phyloP scores from a whole-genome alignment of 2,797 vertebrate species.

The Thripadectes ignobilis region DNA sequence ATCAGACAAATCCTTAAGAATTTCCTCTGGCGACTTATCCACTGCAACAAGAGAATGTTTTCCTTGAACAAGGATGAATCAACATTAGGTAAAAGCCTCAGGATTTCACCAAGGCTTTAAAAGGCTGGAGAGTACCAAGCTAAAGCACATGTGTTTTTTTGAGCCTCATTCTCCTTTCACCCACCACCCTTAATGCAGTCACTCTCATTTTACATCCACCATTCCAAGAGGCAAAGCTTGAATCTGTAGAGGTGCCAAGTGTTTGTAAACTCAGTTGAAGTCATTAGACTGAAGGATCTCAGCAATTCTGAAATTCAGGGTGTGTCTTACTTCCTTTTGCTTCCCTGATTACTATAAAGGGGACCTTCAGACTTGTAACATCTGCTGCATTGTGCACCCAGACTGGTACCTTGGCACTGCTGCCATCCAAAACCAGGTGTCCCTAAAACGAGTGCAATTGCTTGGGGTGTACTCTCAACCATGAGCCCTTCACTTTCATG shows the following conservation, averaged over 20 bases:
- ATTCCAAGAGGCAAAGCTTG: not conserved
- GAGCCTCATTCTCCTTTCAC: not conserved
- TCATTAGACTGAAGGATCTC: not conserved
- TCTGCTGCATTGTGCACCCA: not conserved
- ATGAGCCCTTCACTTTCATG: not conserved
- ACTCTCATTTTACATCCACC: not conserved
- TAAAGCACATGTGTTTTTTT: not conserved
- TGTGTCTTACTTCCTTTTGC: not conserved
- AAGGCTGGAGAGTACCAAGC: not conserved
- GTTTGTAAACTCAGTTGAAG: not conserved
- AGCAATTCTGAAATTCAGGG: not conserved
- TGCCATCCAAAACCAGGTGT: not conserved
- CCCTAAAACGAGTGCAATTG: not conserved
- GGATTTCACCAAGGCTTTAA: not conserved
- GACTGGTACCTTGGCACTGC: not conserved
- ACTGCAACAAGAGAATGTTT: conserved; percentile 30
- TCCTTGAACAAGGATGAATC: conserved; percentile 5
- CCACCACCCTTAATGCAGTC: not conserved
- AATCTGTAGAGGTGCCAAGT: not conserved
- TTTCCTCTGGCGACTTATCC: conserved; percentile 41
- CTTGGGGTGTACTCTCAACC: not conserved
- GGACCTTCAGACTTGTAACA: not conserved
- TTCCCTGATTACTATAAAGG: not conserved
- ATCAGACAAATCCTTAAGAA: conserved; percentile 64
- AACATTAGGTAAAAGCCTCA: conserved; percentile 31